phyloP scores from a whole-genome alignment of 1,140 invertebrate species.

The Hyles vespertilio region DNA sequence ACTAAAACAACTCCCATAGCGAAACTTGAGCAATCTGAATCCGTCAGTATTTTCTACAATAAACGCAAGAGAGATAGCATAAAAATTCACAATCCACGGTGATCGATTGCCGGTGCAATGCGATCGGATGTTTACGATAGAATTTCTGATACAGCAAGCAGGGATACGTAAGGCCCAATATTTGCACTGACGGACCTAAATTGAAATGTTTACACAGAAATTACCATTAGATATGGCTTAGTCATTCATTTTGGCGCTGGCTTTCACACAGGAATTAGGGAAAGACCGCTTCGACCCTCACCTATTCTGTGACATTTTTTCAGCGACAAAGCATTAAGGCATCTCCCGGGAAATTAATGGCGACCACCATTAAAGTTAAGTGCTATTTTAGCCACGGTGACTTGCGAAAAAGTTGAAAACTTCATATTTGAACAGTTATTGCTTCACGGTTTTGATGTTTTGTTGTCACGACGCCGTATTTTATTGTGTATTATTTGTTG shows the following conservation, averaged over 20 bases:
- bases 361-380: slow-evolving; percentile 45
- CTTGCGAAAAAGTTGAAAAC: slow-evolving; percentile 42
- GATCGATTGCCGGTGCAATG: too few relatives aligned
- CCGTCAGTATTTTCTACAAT: too few relatives aligned
- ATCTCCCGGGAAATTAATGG: slow-evolving; percentile 49
- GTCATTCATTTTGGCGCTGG: slow-evolving; percentile 24
- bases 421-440: slow-evolving; percentile 10
- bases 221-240: slow-evolving; percentile 14
- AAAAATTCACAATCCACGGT: too few relatives aligned
- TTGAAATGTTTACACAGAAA: slow-evolving; percentile 15
- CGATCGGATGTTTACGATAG: too few relatives aligned
- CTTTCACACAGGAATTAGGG: slow-evolving; percentile 28
- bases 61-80: too few relatives aligned
- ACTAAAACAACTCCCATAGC: not conserved
- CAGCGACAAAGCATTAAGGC: slow-evolving; percentile 51
- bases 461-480: not conserved
- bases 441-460: slow-evolving; percentile 7
- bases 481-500: too few relatives aligned
- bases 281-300: slow-evolving; percentile 32
- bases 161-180: not conserved
- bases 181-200: not conserved
- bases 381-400: slow-evolving; percentile 47
- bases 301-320: slow-evolving; percentile 48
- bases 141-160: not conserved
- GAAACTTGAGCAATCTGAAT: not conserved